Conservation (phyloP, 2,113 vertebrate genomes). For the Pteruthius melanotis region DNA sequence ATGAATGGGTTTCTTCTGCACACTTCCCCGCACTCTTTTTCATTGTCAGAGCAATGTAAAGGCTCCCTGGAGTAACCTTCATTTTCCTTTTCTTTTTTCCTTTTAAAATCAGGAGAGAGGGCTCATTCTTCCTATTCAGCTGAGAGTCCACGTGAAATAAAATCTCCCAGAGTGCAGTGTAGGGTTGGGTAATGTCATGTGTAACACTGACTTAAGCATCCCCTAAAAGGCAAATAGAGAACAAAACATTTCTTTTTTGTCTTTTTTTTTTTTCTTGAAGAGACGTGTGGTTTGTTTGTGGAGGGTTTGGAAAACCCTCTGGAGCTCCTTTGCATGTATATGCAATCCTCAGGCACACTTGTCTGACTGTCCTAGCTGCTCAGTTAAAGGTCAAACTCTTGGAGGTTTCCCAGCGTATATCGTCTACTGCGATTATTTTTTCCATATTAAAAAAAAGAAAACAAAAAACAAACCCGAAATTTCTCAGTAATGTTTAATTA, state of each 20-base stretch:
- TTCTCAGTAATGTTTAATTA: background rate
- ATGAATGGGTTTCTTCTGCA: background rate
- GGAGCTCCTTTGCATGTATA: background rate
- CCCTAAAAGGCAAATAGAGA: background rate
- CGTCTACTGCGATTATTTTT: background rate
- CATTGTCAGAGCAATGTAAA: background rate
- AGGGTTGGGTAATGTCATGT: conserved; percentile 9
- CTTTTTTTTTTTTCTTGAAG: background rate
- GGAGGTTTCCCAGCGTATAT: conserved; percentile 41
- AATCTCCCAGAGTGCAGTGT: background rate
- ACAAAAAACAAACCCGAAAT: background rate
- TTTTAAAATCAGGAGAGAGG: background rate
- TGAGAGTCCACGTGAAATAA: background rate
- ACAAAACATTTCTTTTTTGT: background rate
- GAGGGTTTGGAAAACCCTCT: conserved; percentile 15
- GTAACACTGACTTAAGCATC: conserved; percentile 12
- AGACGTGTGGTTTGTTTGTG: background rate
- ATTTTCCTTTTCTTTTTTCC: background rate
- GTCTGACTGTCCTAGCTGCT: conserved; percentile 11
- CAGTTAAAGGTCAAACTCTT: conserved; percentile 46
- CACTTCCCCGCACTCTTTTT: background rate
- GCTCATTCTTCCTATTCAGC: background rate
- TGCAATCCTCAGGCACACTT: background rate
- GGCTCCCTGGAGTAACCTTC: background rate
- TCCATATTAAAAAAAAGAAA: background rate